Conservation (phyloP, 2,113 vertebrate genomes). For the Cebus imitator region DNA sequence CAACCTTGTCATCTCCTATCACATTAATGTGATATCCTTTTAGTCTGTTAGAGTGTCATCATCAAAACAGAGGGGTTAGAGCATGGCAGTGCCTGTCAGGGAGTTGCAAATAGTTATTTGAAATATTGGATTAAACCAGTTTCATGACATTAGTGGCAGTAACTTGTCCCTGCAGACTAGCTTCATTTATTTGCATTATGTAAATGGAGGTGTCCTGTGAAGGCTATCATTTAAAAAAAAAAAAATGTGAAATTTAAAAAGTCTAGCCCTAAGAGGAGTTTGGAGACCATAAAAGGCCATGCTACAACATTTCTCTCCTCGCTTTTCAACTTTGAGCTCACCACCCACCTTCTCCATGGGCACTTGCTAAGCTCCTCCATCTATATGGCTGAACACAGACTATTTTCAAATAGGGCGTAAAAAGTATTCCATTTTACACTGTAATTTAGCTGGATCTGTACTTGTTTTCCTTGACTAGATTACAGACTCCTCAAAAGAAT, state of each 20-base stretch:
- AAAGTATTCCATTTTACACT: neutral
- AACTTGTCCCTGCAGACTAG: slow-evolving; percentile 74
- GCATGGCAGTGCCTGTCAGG: slow-evolving; percentile 83
- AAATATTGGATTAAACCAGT: slow-evolving; percentile 79
- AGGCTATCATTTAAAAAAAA: neutral
- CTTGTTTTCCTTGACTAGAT: neutral
- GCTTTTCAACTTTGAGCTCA: fast-evolving
- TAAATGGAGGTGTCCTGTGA: neutral
- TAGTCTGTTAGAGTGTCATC: slow-evolving; percentile 78
- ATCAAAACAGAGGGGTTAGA: slow-evolving; percentile 81
- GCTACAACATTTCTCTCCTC: fast-evolving
- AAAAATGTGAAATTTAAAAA: neutral
- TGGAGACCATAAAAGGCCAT: neutral
- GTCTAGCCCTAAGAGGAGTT: neutral
- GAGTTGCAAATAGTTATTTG: slow-evolving; percentile 70
- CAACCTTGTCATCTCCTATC: slow-evolving; percentile 81
- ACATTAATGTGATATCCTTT: slow-evolving; percentile 78
- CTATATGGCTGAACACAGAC: neutral
- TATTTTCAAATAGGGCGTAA: neutral
- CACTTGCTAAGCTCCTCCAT: neutral
- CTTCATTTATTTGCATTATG: slow-evolving; percentile 57
- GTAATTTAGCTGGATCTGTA: neutral
- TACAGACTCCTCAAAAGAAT: neutral
- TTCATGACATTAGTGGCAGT: slow-evolving; percentile 79
- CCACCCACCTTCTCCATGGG: neutral